A percentile compares a stretch with the other conserved stretches of the same genome.
Evolutionary conservation across 2,113 vertebrate genomes (phyloP).

Genomic region (Rostratula benghalensis): DNA sequence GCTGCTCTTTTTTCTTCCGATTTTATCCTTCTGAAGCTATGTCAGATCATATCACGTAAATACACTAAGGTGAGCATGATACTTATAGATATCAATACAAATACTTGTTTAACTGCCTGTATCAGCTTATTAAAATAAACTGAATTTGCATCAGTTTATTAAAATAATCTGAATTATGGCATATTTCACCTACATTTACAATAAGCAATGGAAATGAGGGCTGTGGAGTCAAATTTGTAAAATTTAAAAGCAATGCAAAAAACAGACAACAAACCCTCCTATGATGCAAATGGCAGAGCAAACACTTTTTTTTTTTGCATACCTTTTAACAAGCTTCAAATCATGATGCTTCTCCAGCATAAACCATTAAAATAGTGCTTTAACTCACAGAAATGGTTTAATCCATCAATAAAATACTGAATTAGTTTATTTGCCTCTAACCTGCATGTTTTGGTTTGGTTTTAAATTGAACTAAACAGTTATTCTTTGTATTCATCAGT

Average conservation of each 20-base stretch:
- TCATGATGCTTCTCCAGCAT: not conserved
- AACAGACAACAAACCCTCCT: not conserved
- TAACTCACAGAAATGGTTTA: not conserved
- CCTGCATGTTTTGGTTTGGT: not conserved
- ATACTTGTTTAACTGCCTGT: not conserved
- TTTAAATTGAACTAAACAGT: not conserved
- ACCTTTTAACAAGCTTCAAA: not conserved
- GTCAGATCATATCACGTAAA: not conserved
- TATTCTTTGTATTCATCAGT: not conserved
- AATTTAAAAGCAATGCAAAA: not conserved
- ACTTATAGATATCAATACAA: not conserved
- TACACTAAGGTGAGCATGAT: not conserved
- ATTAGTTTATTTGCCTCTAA: constrained; percentile 1
- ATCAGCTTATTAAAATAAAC: not conserved
- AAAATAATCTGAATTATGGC: not conserved
- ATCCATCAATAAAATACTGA: not conserved
- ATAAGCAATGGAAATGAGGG: not conserved
- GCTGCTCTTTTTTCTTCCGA: not conserved
- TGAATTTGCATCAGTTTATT: not conserved
- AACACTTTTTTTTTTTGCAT: not conserved
- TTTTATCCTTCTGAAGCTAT: not conserved
- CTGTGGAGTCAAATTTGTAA: not conserved
- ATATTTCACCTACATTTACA: not conserved
- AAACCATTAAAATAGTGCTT: not conserved
- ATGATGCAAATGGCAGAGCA: not conserved